Evolutionary conservation across 1,140 invertebrate species (phyloP).

Genomic region (Lordiphosa stackelbergi): DNA sequence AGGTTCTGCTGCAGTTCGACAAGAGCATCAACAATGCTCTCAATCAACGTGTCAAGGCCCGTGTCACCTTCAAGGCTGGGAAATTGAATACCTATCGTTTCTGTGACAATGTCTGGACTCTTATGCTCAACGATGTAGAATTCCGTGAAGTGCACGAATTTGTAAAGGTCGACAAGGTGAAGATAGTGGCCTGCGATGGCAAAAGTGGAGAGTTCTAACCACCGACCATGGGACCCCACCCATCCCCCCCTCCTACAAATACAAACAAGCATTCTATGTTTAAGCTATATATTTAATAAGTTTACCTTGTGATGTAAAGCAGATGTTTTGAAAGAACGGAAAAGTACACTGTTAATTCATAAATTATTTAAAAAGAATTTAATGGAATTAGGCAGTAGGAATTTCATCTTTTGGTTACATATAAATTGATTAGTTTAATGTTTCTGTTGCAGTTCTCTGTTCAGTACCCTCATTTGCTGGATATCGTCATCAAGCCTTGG

Average conservation of each 20-base stretch:
- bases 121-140: conserved; percentile 96
- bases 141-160: conserved; percentile 97
- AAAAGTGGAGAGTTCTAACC: conserved; percentile 84
- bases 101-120: conserved; percentile 99
- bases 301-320: conserved; percentile 21
- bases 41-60: conserved; percentile 93
- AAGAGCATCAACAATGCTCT: conserved; percentile 97
- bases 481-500: no score
- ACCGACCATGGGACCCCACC: not conserved
- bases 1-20: conserved; percentile 97
- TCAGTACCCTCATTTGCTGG: no score
- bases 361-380: conserved; percentile 16
- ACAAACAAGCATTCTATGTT: conserved; percentile 27
- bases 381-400: no score
- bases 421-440: no score
- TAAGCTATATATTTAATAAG: conserved; percentile 50
- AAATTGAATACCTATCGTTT: conserved; percentile 99
- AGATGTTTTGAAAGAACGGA: conserved; percentile 15
- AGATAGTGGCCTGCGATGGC: conserved; percentile 99
- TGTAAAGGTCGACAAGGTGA: conserved; percentile 97
- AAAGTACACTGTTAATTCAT: conserved; percentile 37
- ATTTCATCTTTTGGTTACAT: no score
- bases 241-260: not conserved
- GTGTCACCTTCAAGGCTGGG: conserved; percentile 96
- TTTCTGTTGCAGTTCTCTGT: no score